Conservation (phyloP, 2,113 vertebrate genomes). For the Hippocampus barbouri region DNA sequence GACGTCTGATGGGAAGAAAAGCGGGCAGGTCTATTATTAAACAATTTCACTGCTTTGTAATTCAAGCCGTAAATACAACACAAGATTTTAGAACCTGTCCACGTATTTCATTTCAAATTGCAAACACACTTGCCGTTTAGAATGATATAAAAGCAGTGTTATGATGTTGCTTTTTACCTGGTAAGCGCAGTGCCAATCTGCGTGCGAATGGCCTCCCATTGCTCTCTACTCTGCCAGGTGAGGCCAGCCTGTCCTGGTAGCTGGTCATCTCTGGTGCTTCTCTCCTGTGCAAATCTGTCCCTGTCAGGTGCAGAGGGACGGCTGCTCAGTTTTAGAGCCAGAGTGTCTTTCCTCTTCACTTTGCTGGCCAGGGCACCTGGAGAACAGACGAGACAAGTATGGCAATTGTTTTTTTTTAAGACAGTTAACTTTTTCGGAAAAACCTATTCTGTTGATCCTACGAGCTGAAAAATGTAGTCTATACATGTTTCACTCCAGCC, state of each 20-base stretch:
- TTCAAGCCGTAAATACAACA: constrained; percentile 50
- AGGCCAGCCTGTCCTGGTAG: constrained; percentile 76
- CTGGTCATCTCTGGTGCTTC: constrained; percentile 64
- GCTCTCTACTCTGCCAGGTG: constrained; percentile 91
- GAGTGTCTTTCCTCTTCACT: constrained; percentile 93
- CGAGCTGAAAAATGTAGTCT: neutral
- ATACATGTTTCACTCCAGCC: neutral
- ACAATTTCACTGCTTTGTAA: constrained; percentile 43
- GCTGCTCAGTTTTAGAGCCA: constrained; percentile 90
- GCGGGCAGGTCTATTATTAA: constrained; percentile 51
- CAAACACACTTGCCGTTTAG: constrained; percentile 2
- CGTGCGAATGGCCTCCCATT: constrained; percentile 93
- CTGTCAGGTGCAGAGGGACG: constrained; percentile 72
- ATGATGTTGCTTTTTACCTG: constrained; percentile 66
- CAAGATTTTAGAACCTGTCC: constrained; percentile 24
- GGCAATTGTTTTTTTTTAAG: neutral
- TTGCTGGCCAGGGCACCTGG: constrained; percentile 87
- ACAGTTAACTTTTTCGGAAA: neutral
- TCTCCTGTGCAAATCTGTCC: constrained; percentile 57
- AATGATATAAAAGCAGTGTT: neutral
- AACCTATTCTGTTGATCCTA: neutral
- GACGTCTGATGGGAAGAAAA: constrained; percentile 71
- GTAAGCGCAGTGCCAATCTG: constrained; percentile 92
- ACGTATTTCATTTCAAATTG: constrained; percentile 23
- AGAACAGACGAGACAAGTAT: constrained; percentile 7